phyloP scores from a whole-genome alignment of 2,888 invertebrate species.

The Polydesmus complanatus region DNA sequence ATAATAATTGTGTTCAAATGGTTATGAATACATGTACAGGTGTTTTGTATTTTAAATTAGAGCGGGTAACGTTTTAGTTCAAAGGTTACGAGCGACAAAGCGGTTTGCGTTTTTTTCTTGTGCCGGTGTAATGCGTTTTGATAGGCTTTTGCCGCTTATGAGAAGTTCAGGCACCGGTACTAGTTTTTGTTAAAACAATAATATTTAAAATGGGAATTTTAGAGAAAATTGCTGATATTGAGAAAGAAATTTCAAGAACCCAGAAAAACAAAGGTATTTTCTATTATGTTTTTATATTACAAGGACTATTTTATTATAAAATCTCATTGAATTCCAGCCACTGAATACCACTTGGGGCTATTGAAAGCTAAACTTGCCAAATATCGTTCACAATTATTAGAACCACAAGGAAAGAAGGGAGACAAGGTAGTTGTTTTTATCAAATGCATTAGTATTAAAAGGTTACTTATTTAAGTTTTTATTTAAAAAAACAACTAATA shows the following conservation, averaged over 20 bases:
- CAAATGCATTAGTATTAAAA: background rate
- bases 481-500: conserved; percentile 17
- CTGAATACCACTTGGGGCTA: conserved; percentile 96
- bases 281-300: background rate
- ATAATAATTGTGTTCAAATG: no score
- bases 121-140: no score
- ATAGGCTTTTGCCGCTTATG: no score
- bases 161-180: no score
- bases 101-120: no score
- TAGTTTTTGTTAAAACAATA: no score
- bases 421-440: conserved; percentile 75
- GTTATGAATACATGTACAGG: no score
- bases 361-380: conserved; percentile 94
- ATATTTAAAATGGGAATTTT: conserved; percentile 99
- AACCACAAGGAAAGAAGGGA: conserved; percentile 75
- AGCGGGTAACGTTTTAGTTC: no score
- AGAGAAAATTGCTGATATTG: conserved; percentile 97
- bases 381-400: conserved; percentile 82
- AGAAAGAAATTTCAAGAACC: conserved; percentile 92
- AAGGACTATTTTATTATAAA: background rate
- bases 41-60: no score
- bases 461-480: background rate
- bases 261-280: conserved; percentile 94
- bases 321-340: conserved; percentile 50
- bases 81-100: no score